Base-by-base conservation (phyloP, 2,888 invertebrate genomes). In the Tineola bisselliella region DNA sequence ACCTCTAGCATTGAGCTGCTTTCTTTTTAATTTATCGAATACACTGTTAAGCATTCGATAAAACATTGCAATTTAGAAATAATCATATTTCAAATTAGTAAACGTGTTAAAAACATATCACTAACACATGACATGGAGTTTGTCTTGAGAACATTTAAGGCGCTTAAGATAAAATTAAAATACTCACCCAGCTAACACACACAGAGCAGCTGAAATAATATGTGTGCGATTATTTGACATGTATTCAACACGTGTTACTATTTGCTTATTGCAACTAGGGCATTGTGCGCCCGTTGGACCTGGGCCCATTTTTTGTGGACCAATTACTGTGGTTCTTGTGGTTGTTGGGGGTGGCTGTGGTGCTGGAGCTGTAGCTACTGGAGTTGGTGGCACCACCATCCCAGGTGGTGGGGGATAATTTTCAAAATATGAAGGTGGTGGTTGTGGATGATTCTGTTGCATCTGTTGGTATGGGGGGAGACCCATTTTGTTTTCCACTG, bases 401-500 rank as follows among this genome's bases (percentile, higher is more conserved):
- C 79, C 81, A 0, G 77, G 71, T 1, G 79, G 78, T 2, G 81
- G 82, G 1, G 84, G 82, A 62, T 77, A 76, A 64, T 77, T 75
- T 0, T 84, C 86, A 63, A 84, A 84, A 68, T 87, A 86, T 0
- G 84, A 80, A 0, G 84, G 86, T 0, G 86, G 86, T 1, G 86
- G 84, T 1, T 75, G 78, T 5, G 81, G 79, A 63, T 78, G 81
- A 0, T 80, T 73, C 10, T 75, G 69, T n/a, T 73, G 67, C 61
- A 77, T 79, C 63, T 84, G 79, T 65, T 87, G 84, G 0, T 86
- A 83, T 3, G 86, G 86, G 0, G 86, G 86, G 1, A 86, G 68
- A 12, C 86, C 86, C 81, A 86, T 84, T 70, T 87, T 87, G 63
- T 86, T 86, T 71, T 87, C 86, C 86, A 87, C 86, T 87, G 77